A percentile compares a stretch with the other conserved stretches of the same genome.
phyloP scores from a whole-genome alignment of 2,113 vertebrate species.

The Forbesichthys papilliferus region DNA sequence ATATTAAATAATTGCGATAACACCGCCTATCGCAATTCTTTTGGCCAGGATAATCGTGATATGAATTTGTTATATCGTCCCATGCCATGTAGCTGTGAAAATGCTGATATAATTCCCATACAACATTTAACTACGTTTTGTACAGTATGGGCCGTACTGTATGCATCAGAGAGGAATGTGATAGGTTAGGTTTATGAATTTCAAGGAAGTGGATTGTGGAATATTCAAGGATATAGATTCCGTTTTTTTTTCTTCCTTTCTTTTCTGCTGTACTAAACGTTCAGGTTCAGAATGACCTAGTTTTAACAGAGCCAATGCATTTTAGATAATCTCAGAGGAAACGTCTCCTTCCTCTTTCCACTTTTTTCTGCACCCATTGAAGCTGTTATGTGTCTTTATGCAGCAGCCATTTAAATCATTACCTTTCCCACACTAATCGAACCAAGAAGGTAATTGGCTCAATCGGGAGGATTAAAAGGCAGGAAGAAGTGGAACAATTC shows the following conservation, averaged over 20 bases:
- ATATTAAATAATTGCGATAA: no score
- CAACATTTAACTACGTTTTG: no score
- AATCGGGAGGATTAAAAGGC: conserved; percentile 75
- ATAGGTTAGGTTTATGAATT: conserved; percentile 29
- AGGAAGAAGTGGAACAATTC: conserved; percentile 70
- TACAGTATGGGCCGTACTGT: background rate
- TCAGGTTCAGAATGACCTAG: conserved; percentile 72
- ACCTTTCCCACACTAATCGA: conserved; percentile 72
- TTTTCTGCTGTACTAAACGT: conserved; percentile 63
- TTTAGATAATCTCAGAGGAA: conserved; percentile 67
- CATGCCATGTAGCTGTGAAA: no score
- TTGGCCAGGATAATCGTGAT: no score
- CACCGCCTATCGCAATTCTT: no score
- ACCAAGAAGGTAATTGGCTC: conserved; percentile 73
- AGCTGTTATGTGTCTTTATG: conserved; percentile 63
- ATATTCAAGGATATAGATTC: conserved; percentile 55
- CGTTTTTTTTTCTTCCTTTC: conserved; percentile 54
- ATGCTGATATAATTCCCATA: no score
- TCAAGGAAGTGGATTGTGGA: conserved; percentile 24
- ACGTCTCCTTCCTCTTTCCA: conserved; percentile 43
- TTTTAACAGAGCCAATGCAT: conserved; percentile 67
- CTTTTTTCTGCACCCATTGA: conserved; percentile 23
- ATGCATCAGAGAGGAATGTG: conserved; percentile 27
- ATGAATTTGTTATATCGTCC: no score
- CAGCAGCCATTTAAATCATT: conserved; percentile 73